Percentiles rank a stretch among this genome's conserved stretches.
These are phyloP conservation scores for Chionomys nivalis DNA, from an alignment of 2,113 vertebrate species.

Conservation along the genomic window DNA sequence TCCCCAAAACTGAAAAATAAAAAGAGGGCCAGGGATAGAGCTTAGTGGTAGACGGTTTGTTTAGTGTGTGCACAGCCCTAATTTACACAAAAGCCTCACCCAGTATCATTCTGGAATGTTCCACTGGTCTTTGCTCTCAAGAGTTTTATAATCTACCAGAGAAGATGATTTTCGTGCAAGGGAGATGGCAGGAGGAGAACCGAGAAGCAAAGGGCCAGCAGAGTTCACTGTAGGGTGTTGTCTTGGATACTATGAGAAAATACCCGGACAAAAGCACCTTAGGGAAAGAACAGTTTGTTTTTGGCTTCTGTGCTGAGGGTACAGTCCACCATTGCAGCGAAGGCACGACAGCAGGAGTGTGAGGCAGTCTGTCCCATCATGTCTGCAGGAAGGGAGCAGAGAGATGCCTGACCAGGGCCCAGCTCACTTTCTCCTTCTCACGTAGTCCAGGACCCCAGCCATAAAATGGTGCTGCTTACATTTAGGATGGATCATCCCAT, in stretches of 20 bases:
- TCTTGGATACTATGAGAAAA: not conserved
- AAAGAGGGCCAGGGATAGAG: not conserved
- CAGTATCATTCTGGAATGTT: not conserved
- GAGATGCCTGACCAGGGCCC: not conserved
- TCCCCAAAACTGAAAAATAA: not conserved
- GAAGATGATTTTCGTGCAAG: not conserved
- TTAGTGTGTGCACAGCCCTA: not conserved
- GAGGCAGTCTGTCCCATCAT: not conserved
- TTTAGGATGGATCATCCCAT: not conserved
- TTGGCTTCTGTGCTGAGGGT: not conserved
- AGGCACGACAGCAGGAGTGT: too few relatives aligned
- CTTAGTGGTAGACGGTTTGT: not conserved
- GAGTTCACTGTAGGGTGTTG: not conserved
- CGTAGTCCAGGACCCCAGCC: not conserved
- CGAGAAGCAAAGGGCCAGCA: not conserved
- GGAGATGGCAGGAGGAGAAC: not conserved
- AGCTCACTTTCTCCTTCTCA: not conserved
- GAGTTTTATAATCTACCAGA: slow-evolving; percentile 6
- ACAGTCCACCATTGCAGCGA: not conserved
- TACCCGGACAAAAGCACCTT: too few relatives aligned
- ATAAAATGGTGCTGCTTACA: not conserved
- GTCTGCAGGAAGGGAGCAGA: not conserved
- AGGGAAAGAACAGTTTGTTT: not conserved
- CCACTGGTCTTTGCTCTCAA: not conserved
- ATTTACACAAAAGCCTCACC: not conserved